These are phyloP conservation scores for Tenthredo amoena DNA, from an alignment of 2,888 invertebrate genomes.

Conservation along the genomic window DNA sequence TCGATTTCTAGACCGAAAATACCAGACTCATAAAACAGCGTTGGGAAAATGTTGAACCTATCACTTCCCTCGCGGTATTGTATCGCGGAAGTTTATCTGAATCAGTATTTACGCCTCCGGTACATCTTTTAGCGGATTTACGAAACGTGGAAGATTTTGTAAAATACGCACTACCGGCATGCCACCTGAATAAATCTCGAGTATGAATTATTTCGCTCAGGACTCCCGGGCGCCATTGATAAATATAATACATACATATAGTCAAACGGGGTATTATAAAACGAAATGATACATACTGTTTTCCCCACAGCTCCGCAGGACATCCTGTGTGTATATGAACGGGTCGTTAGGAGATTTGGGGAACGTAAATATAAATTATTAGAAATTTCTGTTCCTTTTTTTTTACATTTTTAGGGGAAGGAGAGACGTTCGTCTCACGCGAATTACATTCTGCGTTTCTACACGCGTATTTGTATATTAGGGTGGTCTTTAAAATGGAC, in stretches of 20 bases:
- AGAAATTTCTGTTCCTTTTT: background rate
- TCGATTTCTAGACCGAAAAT: background rate
- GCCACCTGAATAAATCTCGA: constrained; percentile 35
- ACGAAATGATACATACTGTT: constrained; percentile 20
- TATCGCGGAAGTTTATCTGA: background rate
- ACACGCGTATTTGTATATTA: background rate
- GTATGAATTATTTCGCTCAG: constrained; percentile 29
- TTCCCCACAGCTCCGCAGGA: background rate
- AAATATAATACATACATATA: constrained; percentile 31
- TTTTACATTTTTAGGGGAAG: background rate
- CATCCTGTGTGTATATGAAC: constrained; percentile 15
- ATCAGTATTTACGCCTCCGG: background rate
- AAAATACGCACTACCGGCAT: constrained; percentile 32
- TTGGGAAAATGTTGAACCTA: background rate
- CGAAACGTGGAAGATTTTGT: constrained; percentile 34
- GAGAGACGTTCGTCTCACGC: background rate
- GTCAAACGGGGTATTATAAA: constrained; percentile 26
- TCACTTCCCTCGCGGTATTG: background rate
- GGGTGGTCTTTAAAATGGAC: no score
- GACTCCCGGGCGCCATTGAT: constrained; percentile 43
- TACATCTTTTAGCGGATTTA: constrained; percentile 30
- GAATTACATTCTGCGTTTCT: background rate
- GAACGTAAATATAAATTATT: constrained; percentile 16
- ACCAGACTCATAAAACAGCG: background rate
- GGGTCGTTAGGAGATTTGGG: constrained; percentile 31